These are phyloP conservation scores for Netelia inedita DNA, from an alignment of 2,888 invertebrate genomes.

Conservation along the genomic window DNA sequence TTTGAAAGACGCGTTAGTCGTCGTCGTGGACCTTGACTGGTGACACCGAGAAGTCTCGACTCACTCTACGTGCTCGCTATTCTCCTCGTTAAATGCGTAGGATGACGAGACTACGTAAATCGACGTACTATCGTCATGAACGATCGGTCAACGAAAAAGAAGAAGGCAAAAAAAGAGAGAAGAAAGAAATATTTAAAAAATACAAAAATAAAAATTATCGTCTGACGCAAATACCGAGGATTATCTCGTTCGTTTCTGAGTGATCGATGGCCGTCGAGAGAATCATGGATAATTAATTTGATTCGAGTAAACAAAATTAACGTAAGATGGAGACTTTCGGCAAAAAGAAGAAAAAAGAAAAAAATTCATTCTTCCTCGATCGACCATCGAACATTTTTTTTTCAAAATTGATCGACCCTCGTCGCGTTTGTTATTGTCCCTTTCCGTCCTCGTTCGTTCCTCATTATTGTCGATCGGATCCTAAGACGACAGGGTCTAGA, in stretches of 20 bases:
- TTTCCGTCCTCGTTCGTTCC: not conserved
- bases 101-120: conserved; percentile 61
- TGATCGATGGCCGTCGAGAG: no score
- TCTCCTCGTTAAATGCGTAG: conserved; percentile 61
- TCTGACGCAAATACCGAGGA: conserved; percentile 14
- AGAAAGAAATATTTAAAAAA: conserved; percentile 4
- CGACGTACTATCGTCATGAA: conserved; percentile 11
- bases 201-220: not conserved
- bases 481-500: not conserved
- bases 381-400: no score
- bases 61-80: conserved; percentile 40
- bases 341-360: no score
- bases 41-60: conserved; percentile 56
- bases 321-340: no score
- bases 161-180: conserved; percentile 6
- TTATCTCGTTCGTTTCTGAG: not conserved
- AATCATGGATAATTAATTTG: no score
- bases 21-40: conserved; percentile 60
- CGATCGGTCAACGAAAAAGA: not conserved
- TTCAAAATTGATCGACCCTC: no score
- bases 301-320: no score
- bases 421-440: not conserved
- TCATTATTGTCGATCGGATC: not conserved
- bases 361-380: no score
- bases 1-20: conserved; percentile 19